Base-by-base conservation (phyloP, 2,888 invertebrate species). In the Rhagium mordax region DNA sequence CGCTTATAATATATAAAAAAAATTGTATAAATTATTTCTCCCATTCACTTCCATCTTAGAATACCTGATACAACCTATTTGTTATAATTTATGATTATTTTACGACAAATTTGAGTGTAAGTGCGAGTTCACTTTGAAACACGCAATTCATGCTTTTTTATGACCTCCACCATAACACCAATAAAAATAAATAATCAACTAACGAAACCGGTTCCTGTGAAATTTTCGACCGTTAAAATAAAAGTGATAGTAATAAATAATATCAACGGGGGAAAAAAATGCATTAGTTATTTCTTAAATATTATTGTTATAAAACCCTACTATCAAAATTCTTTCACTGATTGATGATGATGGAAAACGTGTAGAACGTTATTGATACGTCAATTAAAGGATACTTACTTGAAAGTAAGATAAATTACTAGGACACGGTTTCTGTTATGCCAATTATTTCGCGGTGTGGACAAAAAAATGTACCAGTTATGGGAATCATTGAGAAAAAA, bases 401-500 rank as follows among this genome's bases (percentile, higher is more conserved):
- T 4, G 6, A 51, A 29, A 51, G 7, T 27, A 18, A 49, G 33
- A 65, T 65, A 47, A 29, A 65, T 53, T 24, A 64, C 51, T 64
- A 24, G 21, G 8, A n/a, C 57, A 66, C 21, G 29, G 16, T 7
- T 48, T 61, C 59, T 57, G 65, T 18, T 16, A 62, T 41, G 20
- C 48, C 67, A 71, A 61, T 71, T 71, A 66, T 59, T 18, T 16
- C 20, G 59, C n/a, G 16, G 6, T 3, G 53, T 24, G 24, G n/a
- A 53, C 53, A 20, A 53, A 21, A n/a, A 53, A 53, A 24, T 53
- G n/a, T 8, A 20, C 20, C 21, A 13, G 13, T 41, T 41, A 18
- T 65, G 53, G 27, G 29, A 51, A 15, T 49, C 65, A 64, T 59
- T 20, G n/a, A n/a, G 16, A 68, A 72, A 72, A 61, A 74, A 62